Percentiles rank a stretch among this genome's conserved stretches.
phyloP scores from a whole-genome alignment of 2,113 vertebrate species.

The Grammomys surdaster region DNA sequence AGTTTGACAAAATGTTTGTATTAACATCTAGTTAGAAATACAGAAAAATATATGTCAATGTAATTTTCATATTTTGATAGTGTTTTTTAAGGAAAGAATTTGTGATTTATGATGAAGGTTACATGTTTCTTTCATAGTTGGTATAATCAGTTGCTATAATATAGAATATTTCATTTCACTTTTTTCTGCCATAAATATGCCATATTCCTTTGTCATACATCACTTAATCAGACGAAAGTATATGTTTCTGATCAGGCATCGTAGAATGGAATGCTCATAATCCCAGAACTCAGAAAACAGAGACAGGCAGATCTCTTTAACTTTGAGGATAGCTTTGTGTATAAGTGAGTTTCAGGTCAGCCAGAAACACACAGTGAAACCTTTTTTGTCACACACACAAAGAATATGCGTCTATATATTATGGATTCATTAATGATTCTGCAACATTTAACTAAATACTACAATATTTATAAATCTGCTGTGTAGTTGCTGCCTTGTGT shows the following conservation, averaged over 20 bases:
- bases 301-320: background rate
- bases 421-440: slow-evolving; percentile 25
- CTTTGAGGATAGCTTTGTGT: background rate
- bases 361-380: background rate
- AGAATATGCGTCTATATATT: background rate
- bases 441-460: slow-evolving; percentile 33
- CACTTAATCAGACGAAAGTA: slow-evolving; percentile 25
- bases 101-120: background rate
- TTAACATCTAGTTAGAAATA: background rate
- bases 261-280: background rate
- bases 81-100: background rate
- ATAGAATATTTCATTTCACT: background rate
- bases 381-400: background rate
- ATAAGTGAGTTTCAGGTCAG: background rate
- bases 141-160: slow-evolving; percentile 9
- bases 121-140: background rate
- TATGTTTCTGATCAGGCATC: background rate
- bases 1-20: background rate
- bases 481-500: background rate
- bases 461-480: slow-evolving; percentile 46
- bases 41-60: background rate
- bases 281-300: background rate
- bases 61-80: background rate
- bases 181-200: background rate
- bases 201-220: slow-evolving; percentile 50